phyloP scores from a whole-genome alignment of 2,797 vertebrate genomes.

The Enteromius argenteus region DNA sequence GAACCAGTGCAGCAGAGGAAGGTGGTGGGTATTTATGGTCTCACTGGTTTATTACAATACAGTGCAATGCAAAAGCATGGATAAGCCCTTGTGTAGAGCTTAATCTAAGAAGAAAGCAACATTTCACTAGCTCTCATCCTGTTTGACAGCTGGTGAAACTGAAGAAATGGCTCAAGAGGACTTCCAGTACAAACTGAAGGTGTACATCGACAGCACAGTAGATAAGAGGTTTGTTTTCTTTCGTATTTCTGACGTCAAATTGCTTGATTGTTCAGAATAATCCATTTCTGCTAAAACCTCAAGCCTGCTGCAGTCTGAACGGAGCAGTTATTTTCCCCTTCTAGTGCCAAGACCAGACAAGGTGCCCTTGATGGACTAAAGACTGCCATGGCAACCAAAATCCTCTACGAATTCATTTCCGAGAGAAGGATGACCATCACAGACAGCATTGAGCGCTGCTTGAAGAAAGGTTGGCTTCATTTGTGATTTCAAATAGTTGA shows the following conservation, averaged over 20 bases:
- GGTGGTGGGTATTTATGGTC: constrained; percentile 78
- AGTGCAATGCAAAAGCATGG: not conserved
- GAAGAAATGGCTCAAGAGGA: constrained; percentile 93
- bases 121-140: not conserved
- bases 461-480: constrained; percentile 90
- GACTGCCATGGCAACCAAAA: constrained; percentile 91
- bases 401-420: constrained; percentile 92
- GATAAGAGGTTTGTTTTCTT: constrained; percentile 88
- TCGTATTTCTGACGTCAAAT: not conserved
- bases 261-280: not conserved
- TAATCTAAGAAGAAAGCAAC: not conserved
- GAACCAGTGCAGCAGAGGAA: constrained; percentile 90
- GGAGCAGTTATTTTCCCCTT: not conserved
- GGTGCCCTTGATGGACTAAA: constrained; percentile 93
- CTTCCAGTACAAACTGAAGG: constrained; percentile 94
- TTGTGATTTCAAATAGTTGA: not conserved
- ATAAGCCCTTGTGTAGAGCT: not conserved
- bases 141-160: constrained; percentile 84
- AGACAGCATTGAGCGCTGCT: constrained; percentile 94
- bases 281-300: constrained; percentile 1
- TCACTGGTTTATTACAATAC: not conserved
- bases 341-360: constrained; percentile 94
- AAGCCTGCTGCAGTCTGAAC: constrained; percentile 5
- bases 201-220: constrained; percentile 93
- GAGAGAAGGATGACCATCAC: constrained; percentile 97